A percentile compares a stretch with the other conserved stretches of the same genome.
Conservation (phyloP, 2,797 vertebrate genomes). For the Periophthalmus magnuspinnatus region DNA sequence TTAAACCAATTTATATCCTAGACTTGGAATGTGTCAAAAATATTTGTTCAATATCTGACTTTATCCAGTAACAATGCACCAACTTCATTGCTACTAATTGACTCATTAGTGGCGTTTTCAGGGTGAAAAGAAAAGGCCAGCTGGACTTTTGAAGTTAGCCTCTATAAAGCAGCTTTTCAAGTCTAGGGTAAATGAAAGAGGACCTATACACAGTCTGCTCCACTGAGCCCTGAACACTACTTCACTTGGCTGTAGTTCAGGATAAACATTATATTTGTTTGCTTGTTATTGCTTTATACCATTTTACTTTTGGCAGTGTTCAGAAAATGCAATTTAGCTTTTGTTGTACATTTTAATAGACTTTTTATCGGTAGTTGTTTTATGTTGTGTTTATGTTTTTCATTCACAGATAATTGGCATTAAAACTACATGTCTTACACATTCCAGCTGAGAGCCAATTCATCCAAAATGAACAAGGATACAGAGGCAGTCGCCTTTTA, state of each 20-base stretch:
- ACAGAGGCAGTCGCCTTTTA: conserved; percentile 32
- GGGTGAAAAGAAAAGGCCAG: conserved; percentile 19
- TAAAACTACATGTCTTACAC: conserved; percentile 28
- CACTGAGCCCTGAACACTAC: conserved; percentile 11
- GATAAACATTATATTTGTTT: neutral
- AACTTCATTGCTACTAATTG: conserved; percentile 16
- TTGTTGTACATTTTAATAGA: neutral
- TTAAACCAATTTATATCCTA: conserved; percentile 13
- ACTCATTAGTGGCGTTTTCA: conserved; percentile 24
- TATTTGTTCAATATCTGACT: conserved; percentile 10
- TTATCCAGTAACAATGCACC: conserved; percentile 11
- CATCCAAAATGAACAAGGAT: conserved; percentile 63
- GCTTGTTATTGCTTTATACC: neutral
- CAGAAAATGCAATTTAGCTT: neutral
- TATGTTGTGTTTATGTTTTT: conserved; percentile 2
- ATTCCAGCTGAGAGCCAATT: conserved; percentile 65
- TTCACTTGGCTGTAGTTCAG: neutral
- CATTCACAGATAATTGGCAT: conserved; percentile 24
- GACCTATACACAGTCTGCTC: conserved; percentile 17
- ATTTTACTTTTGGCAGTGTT: neutral
- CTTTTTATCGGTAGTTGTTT: neutral
- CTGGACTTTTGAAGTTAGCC: conserved; percentile 30
- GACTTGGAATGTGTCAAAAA: neutral
- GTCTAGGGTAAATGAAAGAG: conserved; percentile 25
- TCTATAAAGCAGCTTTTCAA: conserved; percentile 19